Evolutionary conservation across 2,888 invertebrate genomes (phyloP).

Genomic region (Drosophila yooni): DNA sequence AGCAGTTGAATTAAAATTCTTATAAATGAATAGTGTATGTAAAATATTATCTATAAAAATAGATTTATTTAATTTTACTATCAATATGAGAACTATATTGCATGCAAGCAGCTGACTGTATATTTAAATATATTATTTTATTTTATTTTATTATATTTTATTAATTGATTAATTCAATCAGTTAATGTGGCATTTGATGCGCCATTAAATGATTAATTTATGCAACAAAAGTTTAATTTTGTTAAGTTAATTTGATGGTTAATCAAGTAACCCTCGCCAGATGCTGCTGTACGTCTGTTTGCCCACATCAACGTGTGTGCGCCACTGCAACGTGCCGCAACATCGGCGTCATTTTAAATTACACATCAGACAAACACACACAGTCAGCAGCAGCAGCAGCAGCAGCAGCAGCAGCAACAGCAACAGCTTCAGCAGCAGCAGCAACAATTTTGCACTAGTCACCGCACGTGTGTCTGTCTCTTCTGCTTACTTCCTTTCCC

Average conservation of each 20-base stretch:
- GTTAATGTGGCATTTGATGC: background rate
- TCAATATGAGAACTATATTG: background rate
- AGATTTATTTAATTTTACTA: background rate
- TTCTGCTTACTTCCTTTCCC: constrained; percentile 16
- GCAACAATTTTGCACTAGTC: constrained; percentile 65
- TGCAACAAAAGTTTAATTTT: background rate
- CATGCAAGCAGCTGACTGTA: background rate
- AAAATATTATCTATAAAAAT: background rate
- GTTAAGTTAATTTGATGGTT: background rate
- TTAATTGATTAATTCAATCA: background rate
- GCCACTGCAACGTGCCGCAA: constrained; percentile 69
- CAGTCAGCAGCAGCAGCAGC: constrained; percentile 38
- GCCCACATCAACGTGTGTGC: constrained; percentile 24
- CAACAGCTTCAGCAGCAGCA: constrained; percentile 29
- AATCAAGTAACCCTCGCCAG: constrained; percentile 54
- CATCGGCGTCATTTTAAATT: constrained; percentile 75
- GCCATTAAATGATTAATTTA: background rate
- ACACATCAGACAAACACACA: constrained; percentile 59
- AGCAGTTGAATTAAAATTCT: fast-evolving
- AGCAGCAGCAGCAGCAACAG: constrained; percentile 22
- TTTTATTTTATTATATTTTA: no score
- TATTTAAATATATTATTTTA: no score
- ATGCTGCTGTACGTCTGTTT: constrained; percentile 32
- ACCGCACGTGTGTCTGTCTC: constrained; percentile 59
- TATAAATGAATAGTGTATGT: background rate